phyloP scores from a whole-genome alignment of 2,113 vertebrate species.

The Prunella fulvescens region DNA sequence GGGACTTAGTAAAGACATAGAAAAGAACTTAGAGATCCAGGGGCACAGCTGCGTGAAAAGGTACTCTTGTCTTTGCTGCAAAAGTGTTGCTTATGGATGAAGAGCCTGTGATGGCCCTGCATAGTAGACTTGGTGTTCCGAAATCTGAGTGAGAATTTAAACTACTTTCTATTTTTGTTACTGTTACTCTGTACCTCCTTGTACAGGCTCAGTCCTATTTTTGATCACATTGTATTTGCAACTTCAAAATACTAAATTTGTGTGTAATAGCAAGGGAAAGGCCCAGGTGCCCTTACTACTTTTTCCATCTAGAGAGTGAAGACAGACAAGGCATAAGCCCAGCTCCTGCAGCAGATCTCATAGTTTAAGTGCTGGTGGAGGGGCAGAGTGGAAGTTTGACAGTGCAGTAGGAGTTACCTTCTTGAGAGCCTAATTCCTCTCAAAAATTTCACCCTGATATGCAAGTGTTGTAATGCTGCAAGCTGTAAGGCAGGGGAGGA shows the following conservation, averaged over 20 bases:
- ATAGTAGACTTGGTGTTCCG: neutral
- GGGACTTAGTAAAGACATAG: neutral
- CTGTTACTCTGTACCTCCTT: neutral
- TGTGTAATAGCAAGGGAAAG: neutral
- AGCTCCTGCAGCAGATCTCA: neutral
- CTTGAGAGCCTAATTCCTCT: neutral
- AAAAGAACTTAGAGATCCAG: neutral
- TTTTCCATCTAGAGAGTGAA: neutral
- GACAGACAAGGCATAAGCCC: neutral
- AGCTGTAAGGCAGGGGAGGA: neutral
- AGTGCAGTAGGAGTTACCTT: neutral
- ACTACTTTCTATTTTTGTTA: neutral
- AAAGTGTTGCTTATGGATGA: neutral
- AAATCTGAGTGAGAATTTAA: neutral
- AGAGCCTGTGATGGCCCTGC: rapidly evolving
- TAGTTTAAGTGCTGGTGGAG: neutral
- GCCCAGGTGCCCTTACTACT: neutral
- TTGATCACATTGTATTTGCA: neutral
- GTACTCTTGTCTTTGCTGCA: neutral
- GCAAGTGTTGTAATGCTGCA: neutral
- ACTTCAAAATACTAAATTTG: neutral
- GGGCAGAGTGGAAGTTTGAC: neutral
- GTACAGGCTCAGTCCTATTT: neutral
- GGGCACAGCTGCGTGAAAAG: neutral
- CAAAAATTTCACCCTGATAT: neutral